Evolutionary conservation across 2,888 invertebrate genomes (phyloP), one percentile per base, ranked within the genome.

Genomic region (Baronia brevicornis): DNA sequence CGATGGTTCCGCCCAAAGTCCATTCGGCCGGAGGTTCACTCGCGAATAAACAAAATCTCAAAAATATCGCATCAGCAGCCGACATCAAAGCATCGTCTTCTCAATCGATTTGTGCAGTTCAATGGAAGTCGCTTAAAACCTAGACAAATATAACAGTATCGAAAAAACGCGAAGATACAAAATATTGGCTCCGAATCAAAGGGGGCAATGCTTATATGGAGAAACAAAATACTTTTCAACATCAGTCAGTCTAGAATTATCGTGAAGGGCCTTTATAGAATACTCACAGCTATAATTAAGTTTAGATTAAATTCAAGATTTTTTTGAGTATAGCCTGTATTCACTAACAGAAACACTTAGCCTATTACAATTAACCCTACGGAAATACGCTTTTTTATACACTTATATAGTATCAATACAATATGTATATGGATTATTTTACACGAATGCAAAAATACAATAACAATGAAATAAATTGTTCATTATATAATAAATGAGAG

Each of bases 291-390:
- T 54, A 55, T 56, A 39, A 41, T 65, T 70, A 68, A 58, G 50
- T 61, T 60, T 72, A 61, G 61, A 64, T 58, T 71, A 74, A 77
- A 73, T 73, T 74, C 77, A 73, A 64, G 55, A n/a, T n/a, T n/a
- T n/a, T n/a, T 61, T 60, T 71, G 74, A 79, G 77, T 79, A 77
- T 79, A 78, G 70, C 74, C 52, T 59, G 57, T 67, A 65, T 56
- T 62, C 54, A 66, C 74, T 74, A 75, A 70, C 52, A 56, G 68
- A 73, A 78, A 77, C 72, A 60, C 74, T 78, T 77, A 79, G 2
- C 31, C 58, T 62, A 63, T 46, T 45, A 47, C 47, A 57, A 72
- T 54, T 52, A 71, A 65, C 60, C 63, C 65, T 73, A 75, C 45
- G 35, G 51, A 59, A 66, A 63, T 70, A 72, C 52, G 60, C 40